Evolutionary conservation across 2,888 invertebrate species (phyloP).

Genomic region (Halictus quadricinctus): DNA sequence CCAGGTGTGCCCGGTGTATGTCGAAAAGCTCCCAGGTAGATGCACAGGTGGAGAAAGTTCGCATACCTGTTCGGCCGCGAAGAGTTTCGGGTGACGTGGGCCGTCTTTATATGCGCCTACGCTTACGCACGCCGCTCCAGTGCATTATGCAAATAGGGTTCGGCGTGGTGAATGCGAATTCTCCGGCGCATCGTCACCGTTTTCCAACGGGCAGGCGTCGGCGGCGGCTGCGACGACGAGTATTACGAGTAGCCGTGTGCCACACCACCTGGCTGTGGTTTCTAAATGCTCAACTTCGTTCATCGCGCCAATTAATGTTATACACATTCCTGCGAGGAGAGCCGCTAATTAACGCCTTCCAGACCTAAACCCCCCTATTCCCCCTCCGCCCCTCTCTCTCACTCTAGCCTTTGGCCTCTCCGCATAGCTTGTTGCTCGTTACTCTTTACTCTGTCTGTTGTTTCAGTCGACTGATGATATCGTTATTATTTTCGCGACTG

Average conservation of each 20-base stretch:
- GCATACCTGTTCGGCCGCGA: slow-evolving; percentile 21
- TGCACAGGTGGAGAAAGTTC: slow-evolving; percentile 18
- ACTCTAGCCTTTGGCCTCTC: neutral
- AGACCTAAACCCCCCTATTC: slow-evolving; percentile 32
- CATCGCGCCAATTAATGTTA: slow-evolving; percentile 73
- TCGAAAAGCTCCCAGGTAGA: neutral
- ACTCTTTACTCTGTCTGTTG: slow-evolving; percentile 29
- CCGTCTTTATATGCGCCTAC: slow-evolving; percentile 21
- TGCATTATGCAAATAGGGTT: slow-evolving; percentile 39
- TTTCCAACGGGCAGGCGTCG: slow-evolving; percentile 40
- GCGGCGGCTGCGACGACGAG: neutral
- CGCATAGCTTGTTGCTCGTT: slow-evolving; percentile 9
- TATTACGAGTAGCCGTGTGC: slow-evolving; percentile 8
- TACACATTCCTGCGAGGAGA: slow-evolving; percentile 65
- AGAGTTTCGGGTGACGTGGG: slow-evolving; percentile 40
- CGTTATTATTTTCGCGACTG: slow-evolving; percentile 55
- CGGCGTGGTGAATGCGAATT: slow-evolving; percentile 41
- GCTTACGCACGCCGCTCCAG: neutral
- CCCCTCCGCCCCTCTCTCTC: neutral
- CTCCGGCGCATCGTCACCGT: slow-evolving; percentile 31
- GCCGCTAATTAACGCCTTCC: slow-evolving; percentile 68
- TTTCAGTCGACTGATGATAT: slow-evolving; percentile 16
- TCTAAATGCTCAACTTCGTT: slow-evolving; percentile 53
- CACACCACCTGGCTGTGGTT: slow-evolving; percentile 42
- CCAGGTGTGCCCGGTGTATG: neutral